Percentiles rank a stretch among this genome's conserved stretches.
Conservation (phyloP, 1,140 invertebrate genomes). For the Heliconius eleuchia region DNA sequence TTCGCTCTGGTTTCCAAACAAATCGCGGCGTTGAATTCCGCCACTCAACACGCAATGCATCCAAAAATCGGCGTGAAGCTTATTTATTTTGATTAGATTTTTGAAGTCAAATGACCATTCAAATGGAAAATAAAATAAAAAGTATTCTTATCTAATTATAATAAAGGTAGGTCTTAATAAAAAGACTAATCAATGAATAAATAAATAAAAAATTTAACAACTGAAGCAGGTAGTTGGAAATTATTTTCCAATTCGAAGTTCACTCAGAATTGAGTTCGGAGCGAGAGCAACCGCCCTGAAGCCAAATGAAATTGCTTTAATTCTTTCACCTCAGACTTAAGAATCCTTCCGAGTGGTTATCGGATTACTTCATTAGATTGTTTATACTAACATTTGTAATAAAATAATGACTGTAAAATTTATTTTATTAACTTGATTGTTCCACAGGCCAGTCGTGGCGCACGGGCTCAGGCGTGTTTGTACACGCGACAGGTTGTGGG, state of each 20-base stretch:
- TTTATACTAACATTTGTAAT: constrained; percentile 26
- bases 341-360: constrained; percentile 43
- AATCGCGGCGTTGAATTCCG: too few relatives aligned
- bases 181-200: constrained; percentile 1
- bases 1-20: too few relatives aligned
- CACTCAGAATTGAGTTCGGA: constrained; percentile 55
- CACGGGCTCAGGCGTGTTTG: too few relatives aligned
- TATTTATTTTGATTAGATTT: too few relatives aligned
- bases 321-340: constrained; percentile 46
- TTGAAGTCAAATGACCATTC: too few relatives aligned
- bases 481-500: too few relatives aligned
- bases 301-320: constrained; percentile 56
- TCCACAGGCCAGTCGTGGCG: too few relatives aligned
- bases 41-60: too few relatives aligned
- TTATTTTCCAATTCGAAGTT: constrained; percentile 54
- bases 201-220: constrained; percentile 12
- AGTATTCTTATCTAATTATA: background rate
- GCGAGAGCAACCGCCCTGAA: constrained; percentile 44
- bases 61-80: too few relatives aligned
- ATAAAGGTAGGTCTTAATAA: background rate
- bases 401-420: background rate
- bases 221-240: constrained; percentile 46
- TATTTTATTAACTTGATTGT: background rate
- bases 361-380: constrained; percentile 43
- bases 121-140: background rate